These are phyloP conservation scores for Oncorhynchus mykiss DNA, from an alignment of 2,113 vertebrate genomes.

Conservation along the genomic window DNA sequence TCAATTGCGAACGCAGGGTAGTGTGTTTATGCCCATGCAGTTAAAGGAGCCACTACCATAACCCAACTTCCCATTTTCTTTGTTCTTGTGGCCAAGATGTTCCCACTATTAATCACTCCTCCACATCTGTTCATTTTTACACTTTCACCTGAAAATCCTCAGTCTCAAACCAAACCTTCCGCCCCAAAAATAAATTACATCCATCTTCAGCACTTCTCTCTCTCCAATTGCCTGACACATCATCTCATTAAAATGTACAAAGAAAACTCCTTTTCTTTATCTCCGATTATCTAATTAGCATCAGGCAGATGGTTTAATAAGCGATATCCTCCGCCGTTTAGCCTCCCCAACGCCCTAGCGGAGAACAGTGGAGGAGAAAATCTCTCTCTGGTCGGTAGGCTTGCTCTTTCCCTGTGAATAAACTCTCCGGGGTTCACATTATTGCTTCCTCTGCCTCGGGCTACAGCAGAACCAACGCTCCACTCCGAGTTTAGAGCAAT, in stretches of 20 bases:
- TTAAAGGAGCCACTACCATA: slow-evolving; percentile 27
- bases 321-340: slow-evolving; percentile 75
- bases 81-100: slow-evolving; percentile 70
- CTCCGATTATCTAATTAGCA: slow-evolving; percentile 84
- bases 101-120: slow-evolving; percentile 71
- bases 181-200: slow-evolving; percentile 38
- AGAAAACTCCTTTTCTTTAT: slow-evolving; percentile 83
- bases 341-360: slow-evolving; percentile 77
- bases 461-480: slow-evolving; percentile 54
- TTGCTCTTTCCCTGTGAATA: slow-evolving; percentile 72
- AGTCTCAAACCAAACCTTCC: slow-evolving; percentile 17
- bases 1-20: slow-evolving; percentile 8
- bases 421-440: slow-evolving; percentile 81
- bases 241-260: slow-evolving; percentile 84
- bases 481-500: slow-evolving; percentile 75
- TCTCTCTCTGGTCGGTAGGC: slow-evolving; percentile 31
- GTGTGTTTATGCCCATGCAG: slow-evolving; percentile 12
- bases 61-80: slow-evolving; percentile 40
- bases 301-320: slow-evolving; percentile 85
- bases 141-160: slow-evolving; percentile 70
- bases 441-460: slow-evolving; percentile 81
- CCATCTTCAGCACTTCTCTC: slow-evolving; percentile 45
- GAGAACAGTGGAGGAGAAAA: slow-evolving; percentile 71
- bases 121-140: slow-evolving; percentile 70
- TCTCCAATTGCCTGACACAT: slow-evolving; percentile 74